Base-by-base conservation (phyloP, 2,888 invertebrate genomes). In the Tinea trinotella region DNA sequence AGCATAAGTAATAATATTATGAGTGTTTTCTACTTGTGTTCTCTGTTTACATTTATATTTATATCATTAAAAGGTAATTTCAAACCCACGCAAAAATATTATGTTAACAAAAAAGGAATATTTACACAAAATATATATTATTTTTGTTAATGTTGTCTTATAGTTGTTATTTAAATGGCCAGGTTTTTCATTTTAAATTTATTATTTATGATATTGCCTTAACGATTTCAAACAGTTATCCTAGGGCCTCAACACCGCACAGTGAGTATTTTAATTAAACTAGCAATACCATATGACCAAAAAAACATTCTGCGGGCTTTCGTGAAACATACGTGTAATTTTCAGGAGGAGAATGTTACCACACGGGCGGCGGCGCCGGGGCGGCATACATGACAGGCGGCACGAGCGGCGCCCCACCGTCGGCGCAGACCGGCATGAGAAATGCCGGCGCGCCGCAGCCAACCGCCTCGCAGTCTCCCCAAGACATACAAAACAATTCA, bases 171-270 rank as follows among this genome's bases (percentile, higher is more conserved):
- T n/a, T n/a, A n/a, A n/a, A n/a, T n/a, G n/a, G n/a, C n/a, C n/a
- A n/a, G n/a, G n/a, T n/a, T n/a, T n/a, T n/a, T n/a, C n/a, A n/a
- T n/a, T n/a, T n/a, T n/a, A n/a, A n/a, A n/a, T n/a, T n/a, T n/a
- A n/a, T 19, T 19, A 20, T 20, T 40, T 40, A 12, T 40, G 3
- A 46, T 18, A 15, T 64, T 78, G 79, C 74, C 80, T 84, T 77
- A 84, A 57, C 34, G 44, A 12, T n/a, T 12, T 13, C 4, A 7
- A 13, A 58, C 83, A 85, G 84, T 71, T 84, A 85, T 76, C 83
- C 83, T 68, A 75, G 83, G 74, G 83, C 83, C 61, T 77, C 84
- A 59, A 85, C 84, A 75, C 84, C 84, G 70, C 84, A 84, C 65
- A 79, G 82, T 85, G 68, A 85, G 84, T 84, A 13, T 40, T 15